A percentile compares a stretch with the other conserved stretches of the same genome.
Evolutionary conservation across 2,113 vertebrate species (phyloP).

Genomic region (Bos taurus): DNA sequence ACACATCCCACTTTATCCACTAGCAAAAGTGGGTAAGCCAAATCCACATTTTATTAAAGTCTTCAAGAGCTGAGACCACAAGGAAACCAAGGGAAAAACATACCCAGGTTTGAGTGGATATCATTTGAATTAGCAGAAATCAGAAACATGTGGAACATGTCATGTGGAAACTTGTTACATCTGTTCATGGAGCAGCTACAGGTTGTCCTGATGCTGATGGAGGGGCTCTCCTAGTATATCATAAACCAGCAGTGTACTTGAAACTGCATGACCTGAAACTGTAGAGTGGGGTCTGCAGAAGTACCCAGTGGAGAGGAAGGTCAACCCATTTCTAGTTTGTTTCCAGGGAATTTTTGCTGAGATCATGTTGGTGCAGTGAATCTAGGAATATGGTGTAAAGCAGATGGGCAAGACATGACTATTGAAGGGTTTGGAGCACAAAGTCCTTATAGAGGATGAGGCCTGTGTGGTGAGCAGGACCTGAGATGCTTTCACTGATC

Average conservation of each 20-base stretch:
- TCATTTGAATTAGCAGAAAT: neutral
- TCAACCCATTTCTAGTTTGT: neutral
- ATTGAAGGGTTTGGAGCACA: neutral
- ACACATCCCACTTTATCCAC: neutral
- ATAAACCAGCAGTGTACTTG: neutral
- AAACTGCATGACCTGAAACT: neutral
- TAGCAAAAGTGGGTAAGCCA: neutral
- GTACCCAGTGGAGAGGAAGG: neutral
- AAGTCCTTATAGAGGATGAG: neutral
- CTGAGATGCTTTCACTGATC: neutral
- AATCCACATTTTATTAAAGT: neutral
- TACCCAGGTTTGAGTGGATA: neutral
- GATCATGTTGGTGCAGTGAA: neutral
- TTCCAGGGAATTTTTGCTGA: neutral
- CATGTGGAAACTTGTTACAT: neutral
- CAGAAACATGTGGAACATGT: neutral
- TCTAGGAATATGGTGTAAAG: neutral
- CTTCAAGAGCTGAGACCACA: neutral
- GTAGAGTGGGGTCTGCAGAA: neutral
- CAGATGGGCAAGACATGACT: neutral
- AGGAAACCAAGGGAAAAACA: neutral
- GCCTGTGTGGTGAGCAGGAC: neutral
- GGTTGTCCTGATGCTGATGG: neutral
- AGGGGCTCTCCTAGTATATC: neutral
- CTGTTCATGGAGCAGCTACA: neutral